Conservation (phyloP, 2,797 vertebrate species). For the Ctenochaetus hawaiiensis region DNA sequence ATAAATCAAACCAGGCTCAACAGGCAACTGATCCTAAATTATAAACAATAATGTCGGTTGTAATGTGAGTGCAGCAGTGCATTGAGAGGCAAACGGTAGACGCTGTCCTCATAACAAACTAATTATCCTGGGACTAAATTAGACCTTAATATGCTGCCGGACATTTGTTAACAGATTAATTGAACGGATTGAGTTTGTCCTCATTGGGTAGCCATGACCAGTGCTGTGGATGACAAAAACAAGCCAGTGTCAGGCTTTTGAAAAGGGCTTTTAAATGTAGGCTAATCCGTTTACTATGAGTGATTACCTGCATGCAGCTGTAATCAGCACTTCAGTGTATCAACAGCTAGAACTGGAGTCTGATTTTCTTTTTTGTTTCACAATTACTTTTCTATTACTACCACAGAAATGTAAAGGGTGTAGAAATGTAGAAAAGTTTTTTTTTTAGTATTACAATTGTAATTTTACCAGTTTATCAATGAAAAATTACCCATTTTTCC, state of each 20-base stretch:
- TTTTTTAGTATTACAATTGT: neutral
- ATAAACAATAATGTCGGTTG: slow-evolving; percentile 44
- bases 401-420: slow-evolving; percentile 4
- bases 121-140: slow-evolving; percentile 62
- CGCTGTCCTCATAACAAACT: slow-evolving; percentile 54
- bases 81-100: slow-evolving; percentile 55
- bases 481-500: neutral
- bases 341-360: neutral
- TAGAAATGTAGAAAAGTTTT: too few species aligned
- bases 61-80: slow-evolving; percentile 65
- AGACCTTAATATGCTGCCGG: slow-evolving; percentile 49
- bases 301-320: slow-evolving; percentile 41
- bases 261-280: slow-evolving; percentile 8
- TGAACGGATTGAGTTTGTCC: slow-evolving; percentile 45
- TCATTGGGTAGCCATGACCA: slow-evolving; percentile 31
- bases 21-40: slow-evolving; percentile 48
- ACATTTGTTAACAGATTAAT: slow-evolving; percentile 62
- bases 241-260: slow-evolving; percentile 7
- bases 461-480: slow-evolving; percentile 14
- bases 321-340: slow-evolving; percentile 2
- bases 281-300: slow-evolving; percentile 40
- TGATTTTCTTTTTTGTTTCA: slow-evolving; percentile 2
- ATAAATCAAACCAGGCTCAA: slow-evolving; percentile 54
- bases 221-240: slow-evolving; percentile 41
- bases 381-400: neutral